These are phyloP conservation scores for Mycteria americana DNA, from an alignment of 2,797 vertebrate species.

Conservation along the genomic window DNA sequence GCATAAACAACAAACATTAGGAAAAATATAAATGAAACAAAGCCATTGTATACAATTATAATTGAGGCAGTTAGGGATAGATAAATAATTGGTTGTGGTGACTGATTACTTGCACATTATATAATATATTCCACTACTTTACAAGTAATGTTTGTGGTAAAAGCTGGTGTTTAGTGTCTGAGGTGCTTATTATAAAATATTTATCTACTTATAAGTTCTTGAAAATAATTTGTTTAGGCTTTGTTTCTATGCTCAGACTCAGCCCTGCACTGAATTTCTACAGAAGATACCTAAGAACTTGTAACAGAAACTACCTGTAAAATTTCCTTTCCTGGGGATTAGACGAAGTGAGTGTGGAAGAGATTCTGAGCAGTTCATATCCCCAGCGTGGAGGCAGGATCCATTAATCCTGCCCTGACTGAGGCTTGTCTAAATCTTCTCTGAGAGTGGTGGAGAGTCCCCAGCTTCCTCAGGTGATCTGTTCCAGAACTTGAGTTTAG, in stretches of 20 bases:
- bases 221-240: not conserved
- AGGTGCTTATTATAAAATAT: not conserved
- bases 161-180: not conserved
- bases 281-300: not conserved
- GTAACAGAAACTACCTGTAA: not conserved
- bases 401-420: too few species aligned
- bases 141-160: not conserved
- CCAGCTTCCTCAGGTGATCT: not conserved
- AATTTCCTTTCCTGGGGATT: not conserved
- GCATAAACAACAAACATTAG: not conserved
- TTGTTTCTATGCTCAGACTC: not conserved
- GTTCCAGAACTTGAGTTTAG: not conserved
- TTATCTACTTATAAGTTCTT: not conserved
- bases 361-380: not conserved
- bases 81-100: not conserved
- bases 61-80: not conserved
- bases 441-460: not conserved
- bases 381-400: not conserved
- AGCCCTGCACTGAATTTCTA: not conserved
- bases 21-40: not conserved
- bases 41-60: not conserved
- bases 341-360: not conserved
- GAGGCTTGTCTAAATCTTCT: not conserved
- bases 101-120: too few species aligned
- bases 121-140: too few species aligned